phyloP scores from a whole-genome alignment of 2,113 vertebrate genomes.

The Irena cyanogastra region DNA sequence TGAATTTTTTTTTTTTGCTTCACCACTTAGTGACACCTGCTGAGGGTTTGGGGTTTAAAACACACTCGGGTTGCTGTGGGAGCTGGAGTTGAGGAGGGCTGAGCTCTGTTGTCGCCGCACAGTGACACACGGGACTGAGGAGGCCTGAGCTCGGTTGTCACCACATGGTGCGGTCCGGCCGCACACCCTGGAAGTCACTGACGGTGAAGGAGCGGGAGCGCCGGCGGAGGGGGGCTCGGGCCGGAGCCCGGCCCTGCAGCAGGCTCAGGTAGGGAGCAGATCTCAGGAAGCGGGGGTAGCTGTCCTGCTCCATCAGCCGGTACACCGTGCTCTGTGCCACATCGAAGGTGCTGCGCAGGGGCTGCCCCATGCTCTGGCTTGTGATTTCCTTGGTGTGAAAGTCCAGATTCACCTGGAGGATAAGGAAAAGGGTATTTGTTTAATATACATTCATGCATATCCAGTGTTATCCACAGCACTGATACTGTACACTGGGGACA shows the following conservation, averaged over 20 bases:
- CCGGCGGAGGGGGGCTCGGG: conserved; percentile 74
- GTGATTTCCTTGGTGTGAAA: conserved; percentile 40
- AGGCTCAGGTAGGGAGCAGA: conserved; percentile 83
- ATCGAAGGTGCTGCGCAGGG: conserved; percentile 75
- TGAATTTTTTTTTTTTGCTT: not conserved
- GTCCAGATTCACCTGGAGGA: conserved; percentile 78
- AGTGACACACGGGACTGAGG: not conserved
- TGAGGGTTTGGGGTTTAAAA: not conserved
- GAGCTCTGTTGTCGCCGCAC: conserved; percentile 69
- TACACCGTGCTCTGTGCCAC: conserved; percentile 84
- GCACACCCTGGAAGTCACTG: conserved; percentile 77
- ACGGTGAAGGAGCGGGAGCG: conserved; percentile 89
- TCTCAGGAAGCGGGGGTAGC: conserved; percentile 86
- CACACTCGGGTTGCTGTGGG: accelerated
- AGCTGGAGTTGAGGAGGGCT: not conserved
- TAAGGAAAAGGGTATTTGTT: not conserved
- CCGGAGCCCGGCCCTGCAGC: conserved; percentile 67
- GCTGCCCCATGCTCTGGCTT: not conserved
- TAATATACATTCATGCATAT: not conserved
- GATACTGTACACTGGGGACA: not conserved
- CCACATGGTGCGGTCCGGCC: conserved; percentile 69
- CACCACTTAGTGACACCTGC: not conserved
- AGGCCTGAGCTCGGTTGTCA: conserved; percentile 17
- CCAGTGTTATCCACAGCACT: not conserved
- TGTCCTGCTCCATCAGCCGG: conserved; percentile 94